Base-by-base conservation (phyloP, 2,113 vertebrate genomes). In the Ceyx margarethae region DNA sequence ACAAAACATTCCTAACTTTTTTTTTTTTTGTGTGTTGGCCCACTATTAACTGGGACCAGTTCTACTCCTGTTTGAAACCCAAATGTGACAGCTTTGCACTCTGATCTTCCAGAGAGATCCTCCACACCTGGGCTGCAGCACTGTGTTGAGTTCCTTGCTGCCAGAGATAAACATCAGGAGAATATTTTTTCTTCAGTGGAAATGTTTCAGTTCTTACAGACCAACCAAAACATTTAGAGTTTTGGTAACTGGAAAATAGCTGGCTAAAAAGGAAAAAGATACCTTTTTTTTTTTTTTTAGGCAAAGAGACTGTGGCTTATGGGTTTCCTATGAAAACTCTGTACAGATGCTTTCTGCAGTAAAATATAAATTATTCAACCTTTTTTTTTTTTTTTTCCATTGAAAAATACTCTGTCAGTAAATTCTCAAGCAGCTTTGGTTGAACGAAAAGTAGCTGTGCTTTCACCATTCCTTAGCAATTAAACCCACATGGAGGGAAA, bases 1-100 rank as follows among this genome's bases (percentile, higher is more conserved):
- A n/a, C 29, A 83, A 92, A 93, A 89, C 79, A 69, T 62, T 96
- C 79, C 84, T 91, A 80, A 83, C 78, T 87, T 93, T 94, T 89
- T 89, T 94, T 89, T 89, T 71, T 37, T 37, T 8, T 35, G 35
- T 91, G 35, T 61, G 6, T 64, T 89, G 57, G 56, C 53, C 85
- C 10, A 2, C n/a, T 81, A 37, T 84, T 86, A 68, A 77, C 84
- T 69, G 51, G 51, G 85, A 77, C 69, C 51, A 46, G 28, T 86
- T 93, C 50, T 75, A 56, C 43, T 95, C 69, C 58, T 4, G 18
- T 92, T 80, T 91, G 72, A 91, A 95, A 85, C 48, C 48, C n/a
- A 67, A 79, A 69, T 60, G 60, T 80, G 75, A 71, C 75, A 78
- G 68, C 20, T 88, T 35, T 86, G 20, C 53, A 50, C n/a, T n/a